These are phyloP conservation scores for Trichonephila clavipes DNA, from an alignment of 1,140 invertebrate species.

Conservation along the genomic window DNA sequence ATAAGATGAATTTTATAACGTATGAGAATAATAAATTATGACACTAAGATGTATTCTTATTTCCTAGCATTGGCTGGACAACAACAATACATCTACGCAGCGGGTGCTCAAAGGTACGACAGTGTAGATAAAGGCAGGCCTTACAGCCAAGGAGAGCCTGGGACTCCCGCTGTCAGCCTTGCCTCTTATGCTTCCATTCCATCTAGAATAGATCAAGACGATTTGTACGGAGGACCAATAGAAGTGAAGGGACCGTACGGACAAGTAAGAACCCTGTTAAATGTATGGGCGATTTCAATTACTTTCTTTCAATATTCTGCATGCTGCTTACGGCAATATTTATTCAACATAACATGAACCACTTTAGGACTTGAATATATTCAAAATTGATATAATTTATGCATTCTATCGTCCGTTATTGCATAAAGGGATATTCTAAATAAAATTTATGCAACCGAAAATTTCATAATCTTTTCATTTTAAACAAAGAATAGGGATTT, in stretches of 20 bases:
- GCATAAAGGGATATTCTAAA: background rate
- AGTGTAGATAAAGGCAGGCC: constrained; percentile 60
- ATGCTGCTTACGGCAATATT: background rate
- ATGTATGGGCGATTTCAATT: constrained; percentile 2
- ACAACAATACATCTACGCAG: constrained; percentile 68
- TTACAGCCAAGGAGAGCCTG: constrained; percentile 68
- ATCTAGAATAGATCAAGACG: constrained; percentile 74
- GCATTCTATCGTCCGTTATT: background rate
- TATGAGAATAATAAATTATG: too few relatives aligned
- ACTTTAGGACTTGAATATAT: background rate
- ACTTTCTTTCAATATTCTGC: background rate
- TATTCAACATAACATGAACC: background rate
- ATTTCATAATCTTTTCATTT: too few relatives aligned
- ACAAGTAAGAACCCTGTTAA: constrained; percentile 61
- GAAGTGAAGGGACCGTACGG: constrained; percentile 75
- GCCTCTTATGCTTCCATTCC: constrained; percentile 76
- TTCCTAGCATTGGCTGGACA: constrained; percentile 49
- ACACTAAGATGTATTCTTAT: background rate
- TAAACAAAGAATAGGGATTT: too few relatives aligned
- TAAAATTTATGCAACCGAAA: background rate
- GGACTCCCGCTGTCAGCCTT: constrained; percentile 65
- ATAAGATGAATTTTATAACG: too few relatives aligned
- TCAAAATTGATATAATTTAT: background rate
- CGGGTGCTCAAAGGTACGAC: constrained; percentile 30
- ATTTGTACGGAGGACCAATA: constrained; percentile 67